phyloP scores from a whole-genome alignment of 2,888 invertebrate species.

The Autographa pulchrina region DNA sequence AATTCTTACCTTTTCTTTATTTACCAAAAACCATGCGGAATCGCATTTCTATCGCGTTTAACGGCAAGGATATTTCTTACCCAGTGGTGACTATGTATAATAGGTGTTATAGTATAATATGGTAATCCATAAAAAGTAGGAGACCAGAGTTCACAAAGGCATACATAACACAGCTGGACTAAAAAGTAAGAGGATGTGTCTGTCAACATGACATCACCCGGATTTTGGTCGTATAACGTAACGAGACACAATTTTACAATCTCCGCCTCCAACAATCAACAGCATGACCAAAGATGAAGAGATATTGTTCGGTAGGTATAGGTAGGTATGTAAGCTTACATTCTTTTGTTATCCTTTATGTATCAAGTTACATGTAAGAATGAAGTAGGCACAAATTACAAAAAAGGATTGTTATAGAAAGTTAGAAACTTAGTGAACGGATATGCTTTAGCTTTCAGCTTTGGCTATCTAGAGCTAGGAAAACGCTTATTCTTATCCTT shows the following conservation, averaged over 20 bases:
- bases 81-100: not conserved
- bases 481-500: too few species aligned
- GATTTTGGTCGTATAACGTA: slow-evolving; percentile 71
- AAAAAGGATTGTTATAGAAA: slow-evolving; percentile 33
- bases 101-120: not conserved
- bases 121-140: slow-evolving; percentile 38
- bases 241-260: slow-evolving; percentile 69
- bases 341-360: slow-evolving; percentile 41
- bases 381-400: not conserved
- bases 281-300: slow-evolving; percentile 38
- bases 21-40: too few species aligned
- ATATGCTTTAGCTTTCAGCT: too few species aligned
- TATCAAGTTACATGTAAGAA: not conserved
- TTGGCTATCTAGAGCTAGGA: too few species aligned
- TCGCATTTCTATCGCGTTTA: too few species aligned
- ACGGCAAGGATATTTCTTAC: not conserved
- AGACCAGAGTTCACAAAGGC: slow-evolving; percentile 18
- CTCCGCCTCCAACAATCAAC: slow-evolving; percentile 61
- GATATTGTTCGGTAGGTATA: slow-evolving; percentile 20
- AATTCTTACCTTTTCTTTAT: too few species aligned
- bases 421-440: not conserved
- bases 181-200: slow-evolving; percentile 74
- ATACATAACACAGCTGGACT: slow-evolving; percentile 43
- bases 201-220: slow-evolving; percentile 73
- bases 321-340: slow-evolving; percentile 4